Conservation (phyloP, 1,140 invertebrate species). For the Dreissena rostriformis region DNA sequence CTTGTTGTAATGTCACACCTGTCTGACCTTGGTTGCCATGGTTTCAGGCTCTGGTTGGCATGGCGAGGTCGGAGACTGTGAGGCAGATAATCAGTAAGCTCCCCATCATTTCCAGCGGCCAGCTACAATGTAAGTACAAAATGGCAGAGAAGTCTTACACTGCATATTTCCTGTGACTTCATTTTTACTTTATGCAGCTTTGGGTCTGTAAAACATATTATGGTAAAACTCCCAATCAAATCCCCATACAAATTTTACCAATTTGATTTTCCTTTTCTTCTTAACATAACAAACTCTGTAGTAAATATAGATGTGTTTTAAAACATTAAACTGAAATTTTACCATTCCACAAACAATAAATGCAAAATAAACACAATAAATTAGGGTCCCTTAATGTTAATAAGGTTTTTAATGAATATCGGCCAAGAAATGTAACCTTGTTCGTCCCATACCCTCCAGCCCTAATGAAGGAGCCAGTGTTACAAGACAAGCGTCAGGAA, state of each 20-base stretch:
- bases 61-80: conserved; percentile 95
- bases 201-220: too few species aligned
- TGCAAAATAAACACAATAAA: too few species aligned
- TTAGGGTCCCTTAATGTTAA: neutral
- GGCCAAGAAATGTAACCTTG: neutral
- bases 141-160: too few species aligned
- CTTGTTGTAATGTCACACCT: neutral
- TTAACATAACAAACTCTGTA: too few species aligned
- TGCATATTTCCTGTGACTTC: too few species aligned
- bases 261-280: too few species aligned
- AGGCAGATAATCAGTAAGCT: conserved; percentile 97
- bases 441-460: conserved; percentile 82
- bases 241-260: too few species aligned
- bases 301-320: too few species aligned
- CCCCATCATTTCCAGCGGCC: conserved; percentile 95
- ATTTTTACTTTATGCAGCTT: too few species aligned
- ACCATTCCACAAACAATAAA: too few species aligned
- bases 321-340: too few species aligned
- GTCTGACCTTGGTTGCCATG: conserved; percentile 4
- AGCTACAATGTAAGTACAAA: conserved; percentile 89
- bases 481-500: conserved; percentile 97
- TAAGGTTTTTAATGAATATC: neutral
- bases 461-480: conserved; percentile 96
- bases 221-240: too few species aligned
- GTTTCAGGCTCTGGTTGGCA: conserved; percentile 91